Evolutionary conservation across 1,140 invertebrate species (phyloP), one percentile per base, ranked within the genome.

Genomic region (Drosophila albomicans): DNA sequence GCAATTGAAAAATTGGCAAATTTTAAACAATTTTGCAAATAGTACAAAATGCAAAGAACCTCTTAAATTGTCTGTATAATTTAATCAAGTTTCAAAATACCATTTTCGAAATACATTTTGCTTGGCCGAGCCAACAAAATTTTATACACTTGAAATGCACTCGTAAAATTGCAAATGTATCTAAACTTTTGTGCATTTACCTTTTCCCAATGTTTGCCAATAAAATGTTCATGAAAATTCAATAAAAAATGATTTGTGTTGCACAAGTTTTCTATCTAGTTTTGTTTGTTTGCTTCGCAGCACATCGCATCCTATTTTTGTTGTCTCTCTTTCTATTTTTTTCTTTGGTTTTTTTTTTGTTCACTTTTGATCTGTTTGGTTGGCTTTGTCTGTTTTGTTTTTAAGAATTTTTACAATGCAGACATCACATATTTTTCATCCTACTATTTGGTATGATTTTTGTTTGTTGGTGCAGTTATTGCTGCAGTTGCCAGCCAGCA

Each of bases 141-240:
- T 72, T 64, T 38, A 43, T 58, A 41, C 41, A 69, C 67, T 81
- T 70, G 15, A 64, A 61, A 43, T 49, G 51, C 58, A 41, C 43
- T 67, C 57, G 52, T 56, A 57, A 66, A 84, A 75, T 70, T 43
- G 28, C 69, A 49, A 25, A 8, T 70, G 54, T 61, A 74, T 79
- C 78, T 75, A 67, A 49, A 70, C 28, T 52, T 49, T 51, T 72
- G 77, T 74, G 49, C 79, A 87, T 88, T 88, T 88, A 88, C 84
- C 82, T 87, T 66, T 78, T 49, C 61, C 48, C 57, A 71, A 72
- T 70, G 76, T 71, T 79, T 82, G 78, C 84, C 84, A 88, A 88
- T 88, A 84, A 88, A 88, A 88, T 82, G 87, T 88, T 88, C 84
- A 88, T 82, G 80, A 81, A 88, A 88, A 88, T 88, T 88, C 84